phyloP scores from a whole-genome alignment of 53 echinoderm and acorn worm species.

The Holothuria leucospilota region DNA sequence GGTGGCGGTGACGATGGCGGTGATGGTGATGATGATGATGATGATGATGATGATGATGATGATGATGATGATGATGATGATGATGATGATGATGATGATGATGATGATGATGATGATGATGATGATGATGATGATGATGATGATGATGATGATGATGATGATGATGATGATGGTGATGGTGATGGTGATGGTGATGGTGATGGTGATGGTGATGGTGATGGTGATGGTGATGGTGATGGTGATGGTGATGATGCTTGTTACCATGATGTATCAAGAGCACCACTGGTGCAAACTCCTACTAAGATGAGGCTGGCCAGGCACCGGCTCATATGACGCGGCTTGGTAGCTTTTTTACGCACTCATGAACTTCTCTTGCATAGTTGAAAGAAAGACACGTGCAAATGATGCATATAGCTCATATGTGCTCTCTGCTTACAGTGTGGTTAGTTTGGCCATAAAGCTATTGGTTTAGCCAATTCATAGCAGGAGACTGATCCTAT shows the following conservation, averaged over 20 bases:
- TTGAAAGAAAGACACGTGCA: too few species aligned
- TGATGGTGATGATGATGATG: background rate
- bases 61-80: background rate
- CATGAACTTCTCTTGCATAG: too few species aligned
- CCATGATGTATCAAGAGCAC: background rate
- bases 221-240: too few species aligned
- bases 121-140: constrained; percentile 40
- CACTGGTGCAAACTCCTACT: background rate
- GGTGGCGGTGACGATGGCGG: too few species aligned
- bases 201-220: too few species aligned
- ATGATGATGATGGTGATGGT: constrained; percentile 37
- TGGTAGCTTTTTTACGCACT: too few species aligned
- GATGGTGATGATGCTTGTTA: background rate
- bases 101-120: constrained; percentile 6
- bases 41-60: background rate
- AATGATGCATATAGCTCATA: too few species aligned
- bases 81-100: constrained; percentile 12
- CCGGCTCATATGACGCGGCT: background rate
- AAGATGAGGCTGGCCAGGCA: background rate
- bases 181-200: too few species aligned
- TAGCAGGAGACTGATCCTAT: too few species aligned
- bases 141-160: constrained; percentile 37
- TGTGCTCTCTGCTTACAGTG: too few species aligned
- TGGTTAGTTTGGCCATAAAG: too few species aligned
- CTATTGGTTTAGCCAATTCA: too few species aligned